Conservation (phyloP, 2,888 invertebrate species). For the Metalampra italica region DNA sequence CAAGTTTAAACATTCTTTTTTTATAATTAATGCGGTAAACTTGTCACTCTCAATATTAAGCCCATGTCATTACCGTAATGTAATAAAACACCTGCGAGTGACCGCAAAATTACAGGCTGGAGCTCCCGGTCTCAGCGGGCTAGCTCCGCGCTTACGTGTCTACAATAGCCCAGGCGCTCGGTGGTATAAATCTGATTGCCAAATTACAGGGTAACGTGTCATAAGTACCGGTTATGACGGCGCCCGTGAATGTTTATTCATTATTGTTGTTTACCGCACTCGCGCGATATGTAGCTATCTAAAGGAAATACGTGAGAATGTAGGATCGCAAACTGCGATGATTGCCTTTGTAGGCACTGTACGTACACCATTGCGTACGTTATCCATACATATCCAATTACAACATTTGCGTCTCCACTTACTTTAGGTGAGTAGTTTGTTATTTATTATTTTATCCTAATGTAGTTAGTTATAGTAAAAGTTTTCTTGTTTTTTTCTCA, state of each 20-base stretch:
- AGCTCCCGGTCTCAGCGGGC: conserved; percentile 50
- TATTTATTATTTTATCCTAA: no score
- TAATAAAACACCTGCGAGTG: conserved; percentile 61
- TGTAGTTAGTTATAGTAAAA: no score
- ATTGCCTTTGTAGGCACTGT: conserved; percentile 11
- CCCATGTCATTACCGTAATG: conserved; percentile 39
- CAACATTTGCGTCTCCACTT: no score
- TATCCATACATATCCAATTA: neutral
- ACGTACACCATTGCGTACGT: no score
- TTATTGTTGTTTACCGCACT: conserved; percentile 44
- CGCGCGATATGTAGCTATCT: conserved; percentile 25
- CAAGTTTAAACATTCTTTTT: conserved; percentile 3
- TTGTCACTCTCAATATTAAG: conserved; percentile 28
- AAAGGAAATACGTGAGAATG: conserved; percentile 26
- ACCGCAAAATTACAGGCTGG: conserved; percentile 66
- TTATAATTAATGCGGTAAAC: conserved; percentile 11
- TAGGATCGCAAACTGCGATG: conserved; percentile 24
- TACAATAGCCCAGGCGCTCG: conserved; percentile 48
- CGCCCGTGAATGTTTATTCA: conserved; percentile 37
- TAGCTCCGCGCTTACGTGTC: conserved; percentile 25
- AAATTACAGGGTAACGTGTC: conserved; percentile 72
- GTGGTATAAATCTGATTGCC: conserved; percentile 55
- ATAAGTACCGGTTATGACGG: conserved; percentile 51
- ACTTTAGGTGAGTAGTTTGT: no score
- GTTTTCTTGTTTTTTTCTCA: no score